Percentiles rank a stretch among this genome's conserved stretches.
Conservation (phyloP, 2,113 vertebrate genomes). For the Gnathochromis pfefferi region DNA sequence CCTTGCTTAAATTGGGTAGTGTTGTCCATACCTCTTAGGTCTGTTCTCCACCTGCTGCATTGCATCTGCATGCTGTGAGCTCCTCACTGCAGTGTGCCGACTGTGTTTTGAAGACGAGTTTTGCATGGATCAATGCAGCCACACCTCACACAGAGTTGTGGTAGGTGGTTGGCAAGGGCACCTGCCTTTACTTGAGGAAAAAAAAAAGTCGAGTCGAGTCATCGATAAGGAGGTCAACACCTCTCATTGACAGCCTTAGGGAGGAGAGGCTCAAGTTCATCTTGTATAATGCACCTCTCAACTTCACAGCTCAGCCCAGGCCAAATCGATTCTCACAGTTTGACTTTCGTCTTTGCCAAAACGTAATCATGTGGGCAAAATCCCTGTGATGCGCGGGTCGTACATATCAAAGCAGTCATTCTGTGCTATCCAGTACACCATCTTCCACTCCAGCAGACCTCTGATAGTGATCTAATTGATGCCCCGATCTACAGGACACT, state of each 20-base stretch:
- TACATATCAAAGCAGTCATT: constrained; percentile 13
- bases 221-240: constrained; percentile 50
- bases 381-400: neutral
- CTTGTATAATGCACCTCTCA: constrained; percentile 38
- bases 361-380: neutral
- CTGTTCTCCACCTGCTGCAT: constrained; percentile 49
- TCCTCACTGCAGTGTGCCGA: constrained; percentile 24
- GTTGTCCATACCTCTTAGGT: neutral
- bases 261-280: constrained; percentile 40
- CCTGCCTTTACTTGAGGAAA: constrained; percentile 50
- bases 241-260: constrained; percentile 11
- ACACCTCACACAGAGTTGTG: neutral
- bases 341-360: constrained; percentile 16
- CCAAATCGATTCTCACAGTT: constrained; percentile 21
- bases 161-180: neutral
- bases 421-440: neutral
- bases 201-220: constrained; percentile 21
- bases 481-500: constrained; percentile 1
- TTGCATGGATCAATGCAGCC: constrained; percentile 47
- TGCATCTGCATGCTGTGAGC: constrained; percentile 30
- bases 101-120: constrained; percentile 19
- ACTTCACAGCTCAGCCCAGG: constrained; percentile 28
- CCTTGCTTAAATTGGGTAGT: constrained; percentile 5
- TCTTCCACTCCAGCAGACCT: constrained; percentile 18
- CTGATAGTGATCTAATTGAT: constrained; percentile 31